Conservation (phyloP, 2,113 vertebrate genomes). For the Furnarius figulus region DNA sequence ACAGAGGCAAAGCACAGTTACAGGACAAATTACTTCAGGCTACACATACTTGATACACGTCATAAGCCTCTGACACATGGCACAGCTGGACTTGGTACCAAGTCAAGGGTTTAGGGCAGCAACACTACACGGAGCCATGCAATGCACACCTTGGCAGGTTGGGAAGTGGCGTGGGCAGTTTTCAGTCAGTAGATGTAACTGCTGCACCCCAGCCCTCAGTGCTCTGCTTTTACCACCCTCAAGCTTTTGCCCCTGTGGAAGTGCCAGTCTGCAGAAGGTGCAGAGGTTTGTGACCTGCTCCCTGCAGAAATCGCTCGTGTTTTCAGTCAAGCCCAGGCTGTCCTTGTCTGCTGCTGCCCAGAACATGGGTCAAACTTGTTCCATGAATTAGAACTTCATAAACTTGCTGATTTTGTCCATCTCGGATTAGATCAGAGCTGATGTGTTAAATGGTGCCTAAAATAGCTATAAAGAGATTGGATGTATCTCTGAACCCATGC, state of each 20-base stretch:
- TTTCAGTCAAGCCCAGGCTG: background rate
- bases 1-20: background rate
- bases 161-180: background rate
- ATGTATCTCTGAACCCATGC: background rate
- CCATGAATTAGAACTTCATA: background rate
- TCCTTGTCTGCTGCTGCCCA: background rate
- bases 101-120: background rate
- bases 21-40: background rate
- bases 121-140: background rate
- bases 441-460: slow-evolving; percentile 11
- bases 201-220: background rate
- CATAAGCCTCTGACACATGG: background rate
- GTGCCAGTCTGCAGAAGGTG: background rate
- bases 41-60: fast-evolving
- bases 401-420: slow-evolving; percentile 22
- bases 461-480: background rate
- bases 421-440: background rate
- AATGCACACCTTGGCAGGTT: fast-evolving
- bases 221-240: background rate
- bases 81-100: background rate
- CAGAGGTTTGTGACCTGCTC: background rate
- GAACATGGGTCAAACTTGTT: background rate
- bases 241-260: background rate
- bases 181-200: background rate
- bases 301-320: background rate